Conservation (phyloP, 2,113 vertebrate species). For the Eleginops maclovinus region DNA sequence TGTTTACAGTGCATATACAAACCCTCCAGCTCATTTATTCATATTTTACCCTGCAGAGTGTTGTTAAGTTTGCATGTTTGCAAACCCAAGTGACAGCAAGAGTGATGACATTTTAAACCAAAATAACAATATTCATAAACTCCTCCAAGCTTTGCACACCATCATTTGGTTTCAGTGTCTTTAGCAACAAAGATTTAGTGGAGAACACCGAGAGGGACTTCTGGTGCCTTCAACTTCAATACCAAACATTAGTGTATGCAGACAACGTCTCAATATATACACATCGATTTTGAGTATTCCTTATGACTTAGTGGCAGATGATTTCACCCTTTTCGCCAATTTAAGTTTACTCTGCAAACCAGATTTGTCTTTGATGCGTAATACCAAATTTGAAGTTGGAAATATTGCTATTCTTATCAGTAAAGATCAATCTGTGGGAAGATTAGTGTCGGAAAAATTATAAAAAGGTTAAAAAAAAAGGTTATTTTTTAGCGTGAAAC, state of each 20-base stretch:
- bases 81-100: neutral
- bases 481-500: neutral
- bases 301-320: neutral
- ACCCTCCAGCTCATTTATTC: conserved; percentile 11
- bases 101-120: neutral
- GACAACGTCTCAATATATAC: neutral
- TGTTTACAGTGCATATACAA: conserved; percentile 23
- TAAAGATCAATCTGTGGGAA: too few species aligned
- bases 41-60: neutral
- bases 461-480: too few species aligned
- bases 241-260: neutral
- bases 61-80: neutral
- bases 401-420: neutral
- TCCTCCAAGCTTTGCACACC: neutral
- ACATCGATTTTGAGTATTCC: neutral
- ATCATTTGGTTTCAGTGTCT: neutral
- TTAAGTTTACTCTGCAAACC: neutral
- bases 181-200: too few species aligned
- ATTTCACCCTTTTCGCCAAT: neutral
- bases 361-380: neutral
- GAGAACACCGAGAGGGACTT: neutral
- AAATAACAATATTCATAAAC: neutral
- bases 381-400: neutral
- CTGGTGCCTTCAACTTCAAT: neutral
- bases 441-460: too few species aligned